These are phyloP conservation scores for Sterna hirundo DNA, from an alignment of 2,113 vertebrate species.

Conservation along the genomic window DNA sequence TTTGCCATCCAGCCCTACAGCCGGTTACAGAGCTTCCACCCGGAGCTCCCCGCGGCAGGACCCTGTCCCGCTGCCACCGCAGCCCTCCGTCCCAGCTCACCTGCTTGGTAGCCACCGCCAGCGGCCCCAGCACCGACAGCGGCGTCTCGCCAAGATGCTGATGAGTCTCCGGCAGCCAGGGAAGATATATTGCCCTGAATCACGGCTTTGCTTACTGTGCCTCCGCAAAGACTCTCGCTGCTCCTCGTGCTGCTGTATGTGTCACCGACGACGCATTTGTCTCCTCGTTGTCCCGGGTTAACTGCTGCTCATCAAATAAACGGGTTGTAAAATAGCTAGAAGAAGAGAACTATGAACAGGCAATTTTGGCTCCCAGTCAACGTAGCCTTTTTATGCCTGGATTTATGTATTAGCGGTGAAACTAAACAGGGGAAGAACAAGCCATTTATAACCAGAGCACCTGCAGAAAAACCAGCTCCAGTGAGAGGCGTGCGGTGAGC, in stretches of 20 bases:
- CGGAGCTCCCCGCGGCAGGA: background rate
- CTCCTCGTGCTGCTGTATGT: rapidly evolving
- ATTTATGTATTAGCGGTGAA: background rate
- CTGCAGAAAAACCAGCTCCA: background rate
- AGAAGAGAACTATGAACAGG: background rate
- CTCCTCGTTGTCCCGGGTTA: background rate
- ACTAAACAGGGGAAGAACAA: background rate
- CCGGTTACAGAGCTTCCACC: background rate
- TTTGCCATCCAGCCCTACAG: background rate
- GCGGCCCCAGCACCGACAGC: background rate
- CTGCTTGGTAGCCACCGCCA: background rate
- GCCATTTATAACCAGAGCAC: background rate
- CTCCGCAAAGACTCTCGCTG: background rate
- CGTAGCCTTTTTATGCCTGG: background rate
- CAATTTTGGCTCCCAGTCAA: background rate
- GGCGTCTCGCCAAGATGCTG: background rate
- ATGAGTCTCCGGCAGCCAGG: background rate
- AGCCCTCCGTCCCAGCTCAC: background rate
- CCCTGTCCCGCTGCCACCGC: background rate
- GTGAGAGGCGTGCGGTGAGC: background rate
- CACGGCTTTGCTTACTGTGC: background rate
- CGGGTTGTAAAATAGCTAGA: rapidly evolving
- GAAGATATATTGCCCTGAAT: background rate
- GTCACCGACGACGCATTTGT: background rate
- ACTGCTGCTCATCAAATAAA: background rate